These are phyloP conservation scores for Furcula furcula DNA, from an alignment of 2,888 invertebrate genomes.

Conservation along the genomic window DNA sequence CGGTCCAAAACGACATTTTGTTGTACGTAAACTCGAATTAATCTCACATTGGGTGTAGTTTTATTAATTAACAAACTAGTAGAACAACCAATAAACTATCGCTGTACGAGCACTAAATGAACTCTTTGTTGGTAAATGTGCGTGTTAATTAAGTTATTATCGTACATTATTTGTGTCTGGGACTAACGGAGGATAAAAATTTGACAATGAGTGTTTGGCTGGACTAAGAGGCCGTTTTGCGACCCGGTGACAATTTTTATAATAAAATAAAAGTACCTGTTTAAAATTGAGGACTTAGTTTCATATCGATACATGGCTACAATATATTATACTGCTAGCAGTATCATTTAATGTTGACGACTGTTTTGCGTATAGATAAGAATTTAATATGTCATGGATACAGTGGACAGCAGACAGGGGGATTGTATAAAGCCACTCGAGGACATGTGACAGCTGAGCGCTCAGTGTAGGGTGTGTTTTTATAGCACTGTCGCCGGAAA, in stretches of 20 bases:
- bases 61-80: constrained; percentile 21
- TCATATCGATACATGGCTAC: too few relatives aligned
- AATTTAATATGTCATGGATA: constrained; percentile 43
- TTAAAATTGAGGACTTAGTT: too few relatives aligned
- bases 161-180: too few relatives aligned
- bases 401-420: constrained; percentile 36
- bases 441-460: constrained; percentile 59
- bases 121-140: constrained; percentile 35
- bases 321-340: too few relatives aligned
- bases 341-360: constrained; percentile 5
- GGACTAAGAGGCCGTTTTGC: too few relatives aligned
- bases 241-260: too few relatives aligned
- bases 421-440: constrained; percentile 53
- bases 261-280: too few relatives aligned
- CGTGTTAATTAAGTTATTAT: constrained; percentile 38
- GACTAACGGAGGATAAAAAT: too few relatives aligned
- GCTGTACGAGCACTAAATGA: constrained; percentile 32
- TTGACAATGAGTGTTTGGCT: too few relatives aligned
- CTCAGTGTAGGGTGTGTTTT: constrained; percentile 45
- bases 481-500: constrained; percentile 27
- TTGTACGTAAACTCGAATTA: constrained; percentile 18
- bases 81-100: constrained; percentile 27
- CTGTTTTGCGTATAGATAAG: constrained; percentile 24
- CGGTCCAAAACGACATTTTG: constrained; percentile 18
- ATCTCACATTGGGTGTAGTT: constrained; percentile 9